Conservation (phyloP, 2,888 invertebrate genomes). For the Strigamia crassipes region DNA sequence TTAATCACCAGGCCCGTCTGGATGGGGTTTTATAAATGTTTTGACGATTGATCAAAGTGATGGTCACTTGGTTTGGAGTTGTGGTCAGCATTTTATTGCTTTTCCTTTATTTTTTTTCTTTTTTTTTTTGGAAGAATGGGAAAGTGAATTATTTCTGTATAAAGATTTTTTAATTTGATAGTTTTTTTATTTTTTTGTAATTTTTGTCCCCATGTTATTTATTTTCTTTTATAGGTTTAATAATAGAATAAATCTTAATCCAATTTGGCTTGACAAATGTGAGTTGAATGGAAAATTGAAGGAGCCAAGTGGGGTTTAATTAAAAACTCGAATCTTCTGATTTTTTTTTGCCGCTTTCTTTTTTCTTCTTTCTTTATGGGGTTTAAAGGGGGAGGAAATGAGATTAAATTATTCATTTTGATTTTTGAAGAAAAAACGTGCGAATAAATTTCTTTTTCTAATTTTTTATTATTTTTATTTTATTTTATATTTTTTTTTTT, state of each 20-base stretch:
- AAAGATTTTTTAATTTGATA: not conserved
- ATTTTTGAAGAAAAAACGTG: not conserved
- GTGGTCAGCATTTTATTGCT: conserved; percentile 34
- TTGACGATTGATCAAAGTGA: not conserved
- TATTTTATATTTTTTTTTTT: not conserved
- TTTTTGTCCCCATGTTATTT: not conserved
- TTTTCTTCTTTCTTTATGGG: not conserved
- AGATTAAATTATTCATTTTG: not conserved
- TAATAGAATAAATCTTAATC: conserved; percentile 6
- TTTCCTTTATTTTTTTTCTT: not conserved
- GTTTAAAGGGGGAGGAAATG: not conserved
- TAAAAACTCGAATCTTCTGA: not conserved
- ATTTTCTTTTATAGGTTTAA: not conserved
- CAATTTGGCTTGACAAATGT: conserved; percentile 24
- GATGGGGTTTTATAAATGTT: not conserved
- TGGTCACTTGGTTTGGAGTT: not conserved
- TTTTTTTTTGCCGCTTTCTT: not conserved
- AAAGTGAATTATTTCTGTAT: conserved; percentile 11
- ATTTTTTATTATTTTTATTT: not conserved
- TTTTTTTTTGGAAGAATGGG: not conserved
- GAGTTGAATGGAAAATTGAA: not conserved
- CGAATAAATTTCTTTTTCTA: not conserved
- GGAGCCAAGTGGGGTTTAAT: conserved; percentile 18
- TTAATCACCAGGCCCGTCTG: not conserved
- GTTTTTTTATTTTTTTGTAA: not conserved